These are phyloP conservation scores for Coremacera marginata DNA, from an alignment of 2,888 invertebrate genomes.

Conservation along the genomic window DNA sequence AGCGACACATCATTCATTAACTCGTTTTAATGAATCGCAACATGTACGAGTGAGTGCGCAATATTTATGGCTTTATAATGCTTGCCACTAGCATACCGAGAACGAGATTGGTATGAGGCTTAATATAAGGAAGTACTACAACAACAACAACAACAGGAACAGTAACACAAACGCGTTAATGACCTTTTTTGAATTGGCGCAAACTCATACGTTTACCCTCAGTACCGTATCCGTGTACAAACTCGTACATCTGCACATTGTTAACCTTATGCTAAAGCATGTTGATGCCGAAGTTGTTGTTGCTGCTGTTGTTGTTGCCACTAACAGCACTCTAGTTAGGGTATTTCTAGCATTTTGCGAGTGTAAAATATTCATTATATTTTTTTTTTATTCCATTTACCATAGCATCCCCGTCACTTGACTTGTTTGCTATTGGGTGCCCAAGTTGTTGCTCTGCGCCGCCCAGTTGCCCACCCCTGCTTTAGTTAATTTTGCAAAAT, in stretches of 20 bases:
- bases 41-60: not conserved
- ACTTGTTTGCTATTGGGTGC: not conserved
- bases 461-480: constrained; percentile 13
- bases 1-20: not conserved
- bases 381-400: too few species aligned
- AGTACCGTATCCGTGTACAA: too few species aligned
- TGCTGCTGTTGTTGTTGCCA: constrained; percentile 5
- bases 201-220: too few species aligned
- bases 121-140: not conserved
- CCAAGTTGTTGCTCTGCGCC: not conserved
- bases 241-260: constrained; percentile 20
- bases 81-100: too few species aligned
- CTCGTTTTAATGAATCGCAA: constrained; percentile 3
- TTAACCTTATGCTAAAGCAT: constrained; percentile 31
- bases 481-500: constrained; percentile 35
- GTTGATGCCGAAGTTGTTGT: constrained; percentile 9
- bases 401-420: not conserved
- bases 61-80: constrained; percentile 10
- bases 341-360: too few species aligned
- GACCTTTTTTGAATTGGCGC: constrained; percentile 42
- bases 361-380: too few species aligned
- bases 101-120: too few species aligned
- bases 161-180: constrained; percentile 31
- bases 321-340: constrained; percentile 1
- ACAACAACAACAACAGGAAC: not conserved